Percentiles rank a stretch among this genome's conserved stretches.
phyloP scores from a whole-genome alignment of 2,888 invertebrate species.

The Eupithecia centaureata region DNA sequence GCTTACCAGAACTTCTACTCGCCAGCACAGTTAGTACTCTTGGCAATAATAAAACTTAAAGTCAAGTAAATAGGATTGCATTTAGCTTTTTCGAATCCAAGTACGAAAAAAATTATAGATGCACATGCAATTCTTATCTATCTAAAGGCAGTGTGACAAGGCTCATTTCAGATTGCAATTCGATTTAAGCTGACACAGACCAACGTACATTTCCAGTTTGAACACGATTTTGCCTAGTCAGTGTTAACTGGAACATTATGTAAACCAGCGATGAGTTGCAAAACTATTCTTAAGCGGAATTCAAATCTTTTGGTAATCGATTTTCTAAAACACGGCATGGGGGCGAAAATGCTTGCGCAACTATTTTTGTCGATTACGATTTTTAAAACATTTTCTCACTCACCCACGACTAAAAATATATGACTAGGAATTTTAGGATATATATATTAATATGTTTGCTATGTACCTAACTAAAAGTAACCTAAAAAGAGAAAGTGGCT shows the following conservation, averaged over 20 bases:
- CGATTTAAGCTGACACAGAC: slow-evolving; percentile 16
- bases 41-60: slow-evolving; percentile 8
- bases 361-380: background rate
- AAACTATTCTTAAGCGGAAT: slow-evolving; percentile 30
- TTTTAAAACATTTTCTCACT: background rate
- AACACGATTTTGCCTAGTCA: slow-evolving; percentile 54
- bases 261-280: slow-evolving; percentile 41
- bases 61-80: background rate
- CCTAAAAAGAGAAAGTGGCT: background rate
- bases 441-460: no score
- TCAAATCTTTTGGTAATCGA: slow-evolving; percentile 16
- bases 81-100: background rate
- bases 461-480: background rate
- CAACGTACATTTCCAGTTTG: slow-evolving; percentile 57
- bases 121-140: slow-evolving; percentile 6
- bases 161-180: slow-evolving; percentile 16
- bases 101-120: background rate
- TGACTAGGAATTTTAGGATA: background rate
- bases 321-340: slow-evolving; percentile 12
- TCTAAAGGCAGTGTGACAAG: slow-evolving; percentile 11
- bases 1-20: slow-evolving; percentile 18
- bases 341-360: background rate
- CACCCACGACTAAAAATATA: background rate
- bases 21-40: background rate
- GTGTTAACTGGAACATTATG: slow-evolving; percentile 48